These are phyloP conservation scores for Holacanthus passer DNA, from an alignment of 2,113 vertebrate species.

Conservation along the genomic window DNA sequence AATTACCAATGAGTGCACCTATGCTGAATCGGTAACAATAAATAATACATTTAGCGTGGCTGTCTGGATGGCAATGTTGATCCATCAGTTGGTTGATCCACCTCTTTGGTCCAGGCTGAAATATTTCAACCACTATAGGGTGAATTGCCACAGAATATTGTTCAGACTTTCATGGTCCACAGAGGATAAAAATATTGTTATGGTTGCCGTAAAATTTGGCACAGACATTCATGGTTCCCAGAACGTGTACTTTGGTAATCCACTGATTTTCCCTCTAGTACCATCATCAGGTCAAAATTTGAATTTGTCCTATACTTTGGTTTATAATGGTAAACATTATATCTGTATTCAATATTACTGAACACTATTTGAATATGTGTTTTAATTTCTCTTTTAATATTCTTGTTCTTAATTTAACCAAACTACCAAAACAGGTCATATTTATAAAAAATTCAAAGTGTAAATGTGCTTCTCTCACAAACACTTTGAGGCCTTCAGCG, in stretches of 20 bases:
- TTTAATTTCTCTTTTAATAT: background rate
- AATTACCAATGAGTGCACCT: background rate
- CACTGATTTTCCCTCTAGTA: background rate
- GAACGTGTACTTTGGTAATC: background rate
- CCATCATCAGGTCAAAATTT: background rate
- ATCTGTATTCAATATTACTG: background rate
- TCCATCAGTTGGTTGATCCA: background rate
- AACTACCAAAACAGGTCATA: background rate
- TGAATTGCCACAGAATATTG: background rate
- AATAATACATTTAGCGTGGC: background rate
- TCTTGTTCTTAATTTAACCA: background rate
- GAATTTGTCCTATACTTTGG: background rate
- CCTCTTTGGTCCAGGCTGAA: background rate
- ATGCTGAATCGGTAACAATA: background rate
- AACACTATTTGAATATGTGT: background rate
- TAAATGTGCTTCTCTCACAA: background rate
- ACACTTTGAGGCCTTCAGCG: slow-evolving; percentile 1
- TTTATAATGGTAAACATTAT: background rate
- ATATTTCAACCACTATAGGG: background rate
- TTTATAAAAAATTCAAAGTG: slow-evolving; percentile 2
- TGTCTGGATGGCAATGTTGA: background rate
- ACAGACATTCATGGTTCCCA: background rate
- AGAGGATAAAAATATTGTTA: background rate
- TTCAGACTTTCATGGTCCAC: background rate
- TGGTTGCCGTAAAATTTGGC: background rate